phyloP scores from a whole-genome alignment of 2,113 vertebrate species.

The Pelecanoides urinatrix region DNA sequence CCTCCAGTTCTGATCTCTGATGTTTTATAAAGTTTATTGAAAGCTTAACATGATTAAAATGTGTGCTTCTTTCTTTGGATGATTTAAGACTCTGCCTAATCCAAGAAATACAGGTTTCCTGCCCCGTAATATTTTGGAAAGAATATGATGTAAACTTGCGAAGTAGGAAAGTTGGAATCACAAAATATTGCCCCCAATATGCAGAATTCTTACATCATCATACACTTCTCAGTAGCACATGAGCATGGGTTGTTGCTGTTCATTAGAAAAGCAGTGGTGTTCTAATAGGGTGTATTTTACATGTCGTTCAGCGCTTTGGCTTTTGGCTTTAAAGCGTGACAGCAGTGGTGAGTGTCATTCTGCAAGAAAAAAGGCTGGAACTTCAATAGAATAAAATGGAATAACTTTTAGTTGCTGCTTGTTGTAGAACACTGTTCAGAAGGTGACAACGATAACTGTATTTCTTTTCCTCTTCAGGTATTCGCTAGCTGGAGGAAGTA shows the following conservation, averaged over 20 bases:
- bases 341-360: background rate
- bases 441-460: background rate
- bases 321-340: background rate
- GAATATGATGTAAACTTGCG: background rate
- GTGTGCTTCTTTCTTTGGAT: background rate
- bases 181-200: background rate
- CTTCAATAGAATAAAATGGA: background rate
- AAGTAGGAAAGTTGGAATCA: background rate
- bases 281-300: background rate
- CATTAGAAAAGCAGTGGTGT: background rate
- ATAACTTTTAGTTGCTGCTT: background rate
- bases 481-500: constrained; percentile 80
- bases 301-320: background rate
- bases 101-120: background rate
- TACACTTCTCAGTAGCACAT: background rate
- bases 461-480: constrained; percentile 75
- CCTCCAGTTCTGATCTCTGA: background rate
- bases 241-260: background rate
- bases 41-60: background rate
- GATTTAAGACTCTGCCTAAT: background rate
- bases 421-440: background rate
- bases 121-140: background rate
- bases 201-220: background rate
- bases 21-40: background rate
- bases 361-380: background rate